These are phyloP conservation scores for Collichthys lucidus DNA, from an alignment of 2,113 vertebrate species.

Conservation along the genomic window DNA sequence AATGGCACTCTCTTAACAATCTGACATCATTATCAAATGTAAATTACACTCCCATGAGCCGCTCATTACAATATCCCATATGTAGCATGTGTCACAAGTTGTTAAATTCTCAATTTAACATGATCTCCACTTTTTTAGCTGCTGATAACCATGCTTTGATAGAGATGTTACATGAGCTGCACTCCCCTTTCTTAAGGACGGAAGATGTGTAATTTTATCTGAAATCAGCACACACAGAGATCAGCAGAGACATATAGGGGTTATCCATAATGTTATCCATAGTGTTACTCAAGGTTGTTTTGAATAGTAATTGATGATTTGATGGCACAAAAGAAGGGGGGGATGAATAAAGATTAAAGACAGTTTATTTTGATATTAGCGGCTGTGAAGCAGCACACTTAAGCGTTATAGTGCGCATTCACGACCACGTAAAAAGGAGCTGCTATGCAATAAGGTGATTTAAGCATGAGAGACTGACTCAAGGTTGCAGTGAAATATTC, in stretches of 20 bases:
- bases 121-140: conserved; percentile 49
- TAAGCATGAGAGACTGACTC: conserved; percentile 64
- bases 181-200: conserved; percentile 21
- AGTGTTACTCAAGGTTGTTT: conserved; percentile 23
- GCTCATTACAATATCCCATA: conserved; percentile 58
- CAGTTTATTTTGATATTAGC: conserved; percentile 52
- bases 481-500: conserved; percentile 80
- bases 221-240: conserved; percentile 14
- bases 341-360: conserved; percentile 16
- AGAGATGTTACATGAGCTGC: conserved; percentile 44
- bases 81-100: conserved; percentile 45
- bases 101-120: conserved; percentile 63
- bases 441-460: conserved; percentile 60
- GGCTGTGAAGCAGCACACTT: conserved; percentile 11
- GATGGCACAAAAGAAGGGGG: neutral
- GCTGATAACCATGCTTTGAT: conserved; percentile 37
- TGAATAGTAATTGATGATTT: conserved; percentile 13
- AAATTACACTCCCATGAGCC: conserved; percentile 65
- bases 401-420: conserved; percentile 5
- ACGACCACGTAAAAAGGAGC: conserved; percentile 36
- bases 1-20: conserved; percentile 44
- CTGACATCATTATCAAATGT: conserved; percentile 66
- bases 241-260: neutral
- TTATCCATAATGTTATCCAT: neutral
- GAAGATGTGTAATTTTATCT: conserved; percentile 31